phyloP scores from a whole-genome alignment of 35 echinoderm and acorn worm genomes.

The Holothuria glaberrima region DNA sequence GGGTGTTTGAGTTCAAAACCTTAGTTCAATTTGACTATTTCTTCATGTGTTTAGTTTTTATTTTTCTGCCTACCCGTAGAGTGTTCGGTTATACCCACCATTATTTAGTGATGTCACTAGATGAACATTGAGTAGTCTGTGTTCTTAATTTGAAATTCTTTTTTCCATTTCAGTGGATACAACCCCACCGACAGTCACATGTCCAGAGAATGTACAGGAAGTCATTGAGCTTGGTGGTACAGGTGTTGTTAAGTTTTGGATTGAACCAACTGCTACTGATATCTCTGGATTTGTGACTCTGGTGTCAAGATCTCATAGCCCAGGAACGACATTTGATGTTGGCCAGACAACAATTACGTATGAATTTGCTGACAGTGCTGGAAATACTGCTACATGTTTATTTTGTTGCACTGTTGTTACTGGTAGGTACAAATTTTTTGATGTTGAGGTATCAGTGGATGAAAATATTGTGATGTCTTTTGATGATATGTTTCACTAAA shows the following conservation, averaged over 20 bases:
- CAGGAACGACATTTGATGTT: conserved; percentile 3
- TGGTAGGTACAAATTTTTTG: conserved; percentile 16
- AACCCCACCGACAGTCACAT: conserved; percentile 22
- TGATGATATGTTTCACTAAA: not conserved
- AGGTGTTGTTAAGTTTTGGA: not conserved
- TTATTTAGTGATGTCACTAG: no score
- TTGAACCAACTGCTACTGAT: conserved; percentile 45
- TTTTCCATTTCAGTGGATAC: conserved; percentile 11
- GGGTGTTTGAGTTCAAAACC: no score
- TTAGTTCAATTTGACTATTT: no score
- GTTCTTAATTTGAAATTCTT: not conserved
- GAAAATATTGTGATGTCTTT: not conserved
- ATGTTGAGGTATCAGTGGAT: not conserved
- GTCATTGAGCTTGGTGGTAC: not conserved
- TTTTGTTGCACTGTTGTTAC: conserved; percentile 2
- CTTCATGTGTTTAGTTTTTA: no score
- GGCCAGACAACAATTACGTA: conserved; percentile 35
- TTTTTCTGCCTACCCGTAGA: no score
- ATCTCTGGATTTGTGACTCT: conserved; percentile 15
- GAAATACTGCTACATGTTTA: conserved; percentile 49
- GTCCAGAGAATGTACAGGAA: not conserved
- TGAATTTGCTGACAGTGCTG: conserved; percentile 36
- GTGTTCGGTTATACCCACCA: no score
- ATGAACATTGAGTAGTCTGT: no score
- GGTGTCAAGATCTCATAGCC: not conserved